Conservation (phyloP, 2,797 vertebrate species). For the Bufotes viridis region DNA sequence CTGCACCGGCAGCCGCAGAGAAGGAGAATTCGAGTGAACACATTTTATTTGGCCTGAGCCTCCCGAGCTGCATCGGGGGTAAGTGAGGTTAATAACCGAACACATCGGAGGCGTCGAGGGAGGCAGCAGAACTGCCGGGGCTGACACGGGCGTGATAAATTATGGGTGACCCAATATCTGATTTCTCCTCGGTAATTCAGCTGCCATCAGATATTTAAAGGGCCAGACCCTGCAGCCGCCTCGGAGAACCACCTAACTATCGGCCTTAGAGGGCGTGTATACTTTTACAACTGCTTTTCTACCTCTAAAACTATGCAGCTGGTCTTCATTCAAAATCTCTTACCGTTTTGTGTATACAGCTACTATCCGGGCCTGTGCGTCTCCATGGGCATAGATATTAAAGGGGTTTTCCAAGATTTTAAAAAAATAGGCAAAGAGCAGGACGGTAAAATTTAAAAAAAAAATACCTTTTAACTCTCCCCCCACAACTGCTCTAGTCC, state of each 20-base stretch:
- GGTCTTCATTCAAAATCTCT: no score
- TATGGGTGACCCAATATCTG: slow-evolving; percentile 66
- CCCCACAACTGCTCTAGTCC: no score
- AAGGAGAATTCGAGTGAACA: slow-evolving; percentile 61
- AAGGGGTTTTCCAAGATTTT: no score
- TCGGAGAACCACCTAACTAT: neutral
- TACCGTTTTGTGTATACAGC: no score
- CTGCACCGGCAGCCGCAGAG: accelerated
- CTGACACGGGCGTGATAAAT: slow-evolving; percentile 70
- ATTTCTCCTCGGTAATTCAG: slow-evolving; percentile 65
- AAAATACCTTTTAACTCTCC: no score
- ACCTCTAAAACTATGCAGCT: no score
- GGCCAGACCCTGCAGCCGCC: neutral
- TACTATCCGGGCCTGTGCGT: no score
- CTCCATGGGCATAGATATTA: no score
- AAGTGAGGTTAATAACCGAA: slow-evolving; percentile 73
- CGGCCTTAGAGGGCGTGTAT: no score
- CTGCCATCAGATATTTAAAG: slow-evolving; percentile 54
- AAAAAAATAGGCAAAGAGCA: no score
- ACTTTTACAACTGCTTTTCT: no score
- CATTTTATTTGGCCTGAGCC: slow-evolving; percentile 60
- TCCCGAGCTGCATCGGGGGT: slow-evolving; percentile 67
- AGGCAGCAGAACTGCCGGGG: slow-evolving; percentile 55
- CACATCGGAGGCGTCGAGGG: slow-evolving; percentile 61
- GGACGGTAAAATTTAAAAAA: no score